Conservation (phyloP, 2,797 vertebrate species). For the Zenarchopterus dispar region DNA sequence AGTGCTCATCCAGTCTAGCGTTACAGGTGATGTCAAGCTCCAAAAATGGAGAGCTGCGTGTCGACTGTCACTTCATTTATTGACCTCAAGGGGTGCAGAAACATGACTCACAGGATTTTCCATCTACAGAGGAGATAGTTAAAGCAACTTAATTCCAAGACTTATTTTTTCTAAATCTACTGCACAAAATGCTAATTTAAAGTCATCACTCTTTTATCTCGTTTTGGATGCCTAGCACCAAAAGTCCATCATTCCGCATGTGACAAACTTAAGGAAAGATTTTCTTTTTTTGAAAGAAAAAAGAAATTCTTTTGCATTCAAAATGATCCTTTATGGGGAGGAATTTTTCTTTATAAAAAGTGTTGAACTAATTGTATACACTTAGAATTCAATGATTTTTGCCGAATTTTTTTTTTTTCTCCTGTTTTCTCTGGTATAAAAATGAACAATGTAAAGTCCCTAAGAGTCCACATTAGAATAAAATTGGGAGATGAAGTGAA, state of each 20-base stretch:
- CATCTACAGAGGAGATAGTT: constrained; percentile 19
- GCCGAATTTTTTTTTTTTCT: not conserved
- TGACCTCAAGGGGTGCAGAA: constrained; percentile 20
- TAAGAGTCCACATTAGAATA: constrained; percentile 32
- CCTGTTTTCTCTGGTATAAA: constrained; percentile 29
- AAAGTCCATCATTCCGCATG: constrained; percentile 30
- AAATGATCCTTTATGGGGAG: constrained; percentile 57
- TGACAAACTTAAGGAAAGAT: constrained; percentile 43
- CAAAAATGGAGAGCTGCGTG: constrained; percentile 33
- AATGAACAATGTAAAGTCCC: constrained; percentile 38
- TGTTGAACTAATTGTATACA: constrained; percentile 48
- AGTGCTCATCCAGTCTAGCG: constrained; percentile 46
- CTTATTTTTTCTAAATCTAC: constrained; percentile 25
- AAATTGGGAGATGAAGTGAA: constrained; percentile 19
- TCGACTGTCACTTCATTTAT: constrained; percentile 38
- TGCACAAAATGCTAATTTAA: constrained; percentile 35
- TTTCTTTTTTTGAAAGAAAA: constrained; percentile 58
- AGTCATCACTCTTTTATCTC: constrained; percentile 29
- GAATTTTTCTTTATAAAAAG: constrained; percentile 49
- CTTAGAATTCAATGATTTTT: constrained; percentile 24
- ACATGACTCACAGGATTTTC: not conserved
- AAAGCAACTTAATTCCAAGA: constrained; percentile 49
- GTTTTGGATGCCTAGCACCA: constrained; percentile 29
- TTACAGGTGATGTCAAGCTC: constrained; percentile 49
- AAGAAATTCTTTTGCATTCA: constrained; percentile 49